phyloP scores from a whole-genome alignment of 2,113 vertebrate genomes.

The Trematocara zebra region DNA sequence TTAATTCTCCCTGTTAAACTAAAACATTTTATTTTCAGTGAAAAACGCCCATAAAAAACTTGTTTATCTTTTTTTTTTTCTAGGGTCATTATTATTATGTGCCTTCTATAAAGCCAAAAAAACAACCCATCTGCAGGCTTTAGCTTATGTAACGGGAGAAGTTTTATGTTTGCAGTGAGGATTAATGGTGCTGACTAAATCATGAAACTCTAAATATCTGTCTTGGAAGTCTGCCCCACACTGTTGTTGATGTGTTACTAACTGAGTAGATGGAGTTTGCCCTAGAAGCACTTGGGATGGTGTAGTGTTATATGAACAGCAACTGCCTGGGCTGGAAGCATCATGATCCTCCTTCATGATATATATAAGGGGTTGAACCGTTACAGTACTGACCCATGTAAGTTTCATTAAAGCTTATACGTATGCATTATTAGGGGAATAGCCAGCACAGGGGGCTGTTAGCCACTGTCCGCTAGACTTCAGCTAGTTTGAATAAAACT shows the following conservation, averaged over 20 bases:
- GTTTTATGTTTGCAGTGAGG: conserved; percentile 45
- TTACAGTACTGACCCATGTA: neutral
- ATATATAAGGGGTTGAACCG: fast-evolving
- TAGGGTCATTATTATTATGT: neutral
- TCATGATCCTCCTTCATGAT: neutral
- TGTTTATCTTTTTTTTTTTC: neutral
- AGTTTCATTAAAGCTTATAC: neutral
- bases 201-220: conserved; percentile 40
- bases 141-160: conserved; percentile 34
- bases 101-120: neutral
- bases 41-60: neutral
- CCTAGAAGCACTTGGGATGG: neutral
- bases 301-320: neutral
- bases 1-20: neutral
- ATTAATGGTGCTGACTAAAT: conserved; percentile 40
- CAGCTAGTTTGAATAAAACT: neutral
- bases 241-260: neutral
- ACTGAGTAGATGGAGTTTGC: neutral
- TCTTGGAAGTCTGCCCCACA: conserved; percentile 33
- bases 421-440: neutral
- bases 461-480: neutral
- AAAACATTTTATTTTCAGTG: neutral
- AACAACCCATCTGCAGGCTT: conserved; percentile 4
- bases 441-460: neutral
- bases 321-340: neutral